Base-by-base conservation (phyloP, 2,113 vertebrate genomes). In the Danionella cerebrum region DNA sequence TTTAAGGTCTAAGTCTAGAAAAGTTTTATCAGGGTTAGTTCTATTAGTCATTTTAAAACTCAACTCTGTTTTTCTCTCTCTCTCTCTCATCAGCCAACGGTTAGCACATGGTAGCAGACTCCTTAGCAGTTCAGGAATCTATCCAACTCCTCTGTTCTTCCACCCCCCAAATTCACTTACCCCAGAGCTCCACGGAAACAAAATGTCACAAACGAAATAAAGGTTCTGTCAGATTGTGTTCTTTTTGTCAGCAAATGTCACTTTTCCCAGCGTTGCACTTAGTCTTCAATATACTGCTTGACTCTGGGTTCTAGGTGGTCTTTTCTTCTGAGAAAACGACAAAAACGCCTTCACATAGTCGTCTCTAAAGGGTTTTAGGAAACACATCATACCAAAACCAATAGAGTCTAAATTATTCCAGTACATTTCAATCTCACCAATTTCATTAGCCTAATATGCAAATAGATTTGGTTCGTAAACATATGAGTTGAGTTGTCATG, bases 151-250 rank as follows among this genome's bases (percentile, higher is more conserved):
- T 35, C 35, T 22, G 47, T 45, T 70, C 33, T 41, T 5, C 45
- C 31, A 54, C 29, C 39, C 44, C 59, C 42, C 53, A 65, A 69
- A 47, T 36, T 31, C 67, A 27, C 67, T 39, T 35, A 27, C 27
- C 60, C 50, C 16, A 11, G 33, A 36, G 41, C 51, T 1, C 19
- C 16, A 27, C 41, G 35, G 14, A 54, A 69, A 65, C 42, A 11
- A 72, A 72, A 78, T 78, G 71, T 78, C 71, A 72, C 14, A 22
- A 45, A 36, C 24, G 45, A 76, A 77, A 67, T 63, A 59, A 72
- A 72, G 57, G 70, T 39, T 75, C 58, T 67, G 70, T 72, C 58
- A 8, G n/a, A 27, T 54, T 42, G 9, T 24, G 38, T 69, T 50
- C 50, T 45, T 52, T 67, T 55, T 67, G 65, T 70, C 68, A 69